These are phyloP conservation scores for Drosophila pseudotakahashii DNA, from an alignment of 2,888 invertebrate genomes.

Conservation along the genomic window DNA sequence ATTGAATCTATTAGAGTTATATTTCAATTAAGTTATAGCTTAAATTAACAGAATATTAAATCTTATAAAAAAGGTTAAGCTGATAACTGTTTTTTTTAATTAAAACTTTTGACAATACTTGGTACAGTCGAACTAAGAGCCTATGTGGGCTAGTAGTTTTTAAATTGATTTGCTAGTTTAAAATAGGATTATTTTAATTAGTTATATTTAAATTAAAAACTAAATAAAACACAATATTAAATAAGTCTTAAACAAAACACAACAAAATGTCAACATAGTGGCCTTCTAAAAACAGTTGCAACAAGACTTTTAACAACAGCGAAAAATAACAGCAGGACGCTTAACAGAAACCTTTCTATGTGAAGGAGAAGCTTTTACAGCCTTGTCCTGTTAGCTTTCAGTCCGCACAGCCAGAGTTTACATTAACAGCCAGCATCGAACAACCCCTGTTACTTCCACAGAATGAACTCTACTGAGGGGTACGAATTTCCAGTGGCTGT, in stretches of 20 bases:
- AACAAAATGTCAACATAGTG: not conserved
- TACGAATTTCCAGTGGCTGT: constrained; percentile 49
- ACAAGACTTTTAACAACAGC: not conserved
- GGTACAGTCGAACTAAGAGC: too few relatives aligned
- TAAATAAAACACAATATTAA: not conserved
- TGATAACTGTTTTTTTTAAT: too few relatives aligned
- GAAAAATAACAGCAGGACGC: not conserved
- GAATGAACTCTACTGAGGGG: constrained; percentile 62
- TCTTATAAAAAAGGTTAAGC: too few relatives aligned
- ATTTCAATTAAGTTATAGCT: too few relatives aligned
- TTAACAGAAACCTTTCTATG: not conserved
- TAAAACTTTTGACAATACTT: too few relatives aligned
- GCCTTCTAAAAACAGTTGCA: not conserved
- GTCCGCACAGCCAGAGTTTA: not conserved
- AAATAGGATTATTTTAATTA: too few relatives aligned
- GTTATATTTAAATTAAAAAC: not conserved
- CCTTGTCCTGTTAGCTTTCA: not conserved
- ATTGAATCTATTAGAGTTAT: too few relatives aligned
- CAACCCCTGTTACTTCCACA: constrained; percentile 45
- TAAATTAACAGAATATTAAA: too few relatives aligned
- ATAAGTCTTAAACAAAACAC: not conserved
- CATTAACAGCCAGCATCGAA: constrained; percentile 11
- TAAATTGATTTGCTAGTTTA: too few relatives aligned
- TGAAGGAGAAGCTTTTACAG: constrained; percentile 1
- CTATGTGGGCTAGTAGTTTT: too few relatives aligned